Evolutionary conservation across 2,113 vertebrate species (phyloP), one percentile per base, ranked within the genome.

Genomic region (Cottus gobio): DNA sequence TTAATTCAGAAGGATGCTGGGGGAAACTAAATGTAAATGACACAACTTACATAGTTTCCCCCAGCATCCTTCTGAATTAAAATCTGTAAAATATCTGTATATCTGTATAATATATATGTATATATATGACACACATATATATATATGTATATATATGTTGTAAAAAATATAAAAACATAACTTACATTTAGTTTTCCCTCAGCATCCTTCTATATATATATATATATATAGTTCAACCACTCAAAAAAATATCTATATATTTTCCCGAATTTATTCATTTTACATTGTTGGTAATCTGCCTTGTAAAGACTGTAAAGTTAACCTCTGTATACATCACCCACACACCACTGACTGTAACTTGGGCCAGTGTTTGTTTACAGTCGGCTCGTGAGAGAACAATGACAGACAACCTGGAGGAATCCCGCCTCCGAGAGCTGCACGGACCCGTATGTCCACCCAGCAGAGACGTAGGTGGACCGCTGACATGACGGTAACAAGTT

Each of bases 401-500:
- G 84, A 69, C 77, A 85, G 65, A 64, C 58, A 70, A 84, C 39
- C 61, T 77, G 78, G 56, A 85, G 64, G 77, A 71, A 39, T 85
- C 86, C 80, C 83, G 56, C 78, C 72, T 74, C 79, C n/a, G 64
- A 56, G 69, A 68, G 80, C 87, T 71, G 50, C 84, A 68, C 83
- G 86, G 83, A 86, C 87, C 83, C 84, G 68, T 77, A 0, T 22
- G 81, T 83, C 77, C 84, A 77, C 34, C 88, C 77, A 71, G 77
- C 87, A 90, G 82, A 79, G 84, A 71, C 57, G 73, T 22, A 82
- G 62, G 67, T 72, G 62, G 60, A 72, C 76, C 60, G 67, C 18
- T 84, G 75, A 68, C 79, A 88, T 61, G 79, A 48, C 70, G 82
- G 78, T 80, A 67, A 85, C 80, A 87, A 82, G 84, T 88, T 52